These are phyloP conservation scores for Triplophysa bombifrons DNA, from an alignment of 2,797 vertebrate genomes.

Conservation along the genomic window DNA sequence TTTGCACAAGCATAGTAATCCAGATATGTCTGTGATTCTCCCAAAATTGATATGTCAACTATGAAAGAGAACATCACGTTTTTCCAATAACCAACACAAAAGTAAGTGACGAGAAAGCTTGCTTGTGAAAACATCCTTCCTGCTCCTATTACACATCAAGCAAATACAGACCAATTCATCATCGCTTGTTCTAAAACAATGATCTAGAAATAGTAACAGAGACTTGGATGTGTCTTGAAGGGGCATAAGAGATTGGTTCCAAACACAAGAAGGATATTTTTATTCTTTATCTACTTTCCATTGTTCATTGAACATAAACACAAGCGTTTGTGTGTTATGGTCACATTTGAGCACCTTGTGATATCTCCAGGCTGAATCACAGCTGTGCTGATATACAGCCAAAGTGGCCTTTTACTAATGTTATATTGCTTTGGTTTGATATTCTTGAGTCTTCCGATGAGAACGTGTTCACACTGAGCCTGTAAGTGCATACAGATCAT, in stretches of 20 bases:
- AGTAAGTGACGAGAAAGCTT: not conserved
- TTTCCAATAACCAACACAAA: not conserved
- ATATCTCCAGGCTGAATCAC: not conserved
- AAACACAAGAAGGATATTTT: not conserved
- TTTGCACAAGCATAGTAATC: slow-evolving; percentile 2
- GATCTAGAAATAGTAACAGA: too few species aligned
- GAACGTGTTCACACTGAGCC: slow-evolving; percentile 21
- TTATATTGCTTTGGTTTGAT: not conserved
- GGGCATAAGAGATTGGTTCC: not conserved
- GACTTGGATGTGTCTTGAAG: not conserved
- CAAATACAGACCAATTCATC: too few species aligned
- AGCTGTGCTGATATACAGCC: not conserved
- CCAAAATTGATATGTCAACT: slow-evolving; percentile 14
- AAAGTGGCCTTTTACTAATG: slow-evolving; percentile 12
- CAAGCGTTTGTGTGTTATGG: not conserved
- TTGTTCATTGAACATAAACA: not conserved
- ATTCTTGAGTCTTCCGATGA: slow-evolving; percentile 20
- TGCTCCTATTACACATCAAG: not conserved
- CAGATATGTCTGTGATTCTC: slow-evolving; percentile 4
- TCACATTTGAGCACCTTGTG: not conserved
- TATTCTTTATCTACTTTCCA: not conserved
- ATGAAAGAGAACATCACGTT: not conserved
- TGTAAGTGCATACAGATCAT: slow-evolving; percentile 34
- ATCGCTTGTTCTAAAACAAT: too few species aligned
- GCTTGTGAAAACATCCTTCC: not conserved